These are phyloP conservation scores for Manduca sexta DNA, from an alignment of 1,140 invertebrate species.

Conservation along the genomic window DNA sequence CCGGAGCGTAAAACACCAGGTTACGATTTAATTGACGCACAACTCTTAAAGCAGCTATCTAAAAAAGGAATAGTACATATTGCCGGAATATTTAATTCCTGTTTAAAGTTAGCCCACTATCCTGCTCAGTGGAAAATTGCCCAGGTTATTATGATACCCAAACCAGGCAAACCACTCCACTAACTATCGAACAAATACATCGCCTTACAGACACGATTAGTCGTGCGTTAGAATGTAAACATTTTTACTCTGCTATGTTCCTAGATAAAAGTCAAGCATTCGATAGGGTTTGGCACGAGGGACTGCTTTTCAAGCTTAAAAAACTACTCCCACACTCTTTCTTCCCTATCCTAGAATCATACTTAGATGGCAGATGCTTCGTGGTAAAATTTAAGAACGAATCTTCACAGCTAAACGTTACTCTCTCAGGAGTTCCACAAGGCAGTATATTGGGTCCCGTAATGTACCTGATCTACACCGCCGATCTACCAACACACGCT, in stretches of 20 bases:
- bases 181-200: conserved; percentile 28
- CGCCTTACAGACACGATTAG: conserved; percentile 21
- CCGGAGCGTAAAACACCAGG: conserved; percentile 1
- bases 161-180: conserved; percentile 35
- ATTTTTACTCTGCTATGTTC: conserved; percentile 32
- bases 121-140: conserved; percentile 42
- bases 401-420: conserved; percentile 2
- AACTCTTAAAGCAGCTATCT: conserved; percentile 1
- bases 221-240: conserved; percentile 25
- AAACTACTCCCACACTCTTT: conserved; percentile 7
- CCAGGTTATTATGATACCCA: conserved; percentile 36
- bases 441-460: conserved; percentile 37
- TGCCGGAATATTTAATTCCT: conserved; percentile 6
- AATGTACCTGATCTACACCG: conserved; percentile 21
- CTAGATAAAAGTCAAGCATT: conserved; percentile 39
- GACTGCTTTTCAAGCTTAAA: conserved; percentile 30
- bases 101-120: conserved; percentile 15
- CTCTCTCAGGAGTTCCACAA: conserved; percentile 35
- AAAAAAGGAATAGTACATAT: neutral
- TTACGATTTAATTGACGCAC: conserved; percentile 1
- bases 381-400: conserved; percentile 7
- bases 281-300: conserved; percentile 36
- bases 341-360: conserved; percentile 2
- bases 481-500: conserved; percentile 5
- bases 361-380: conserved; percentile 12